Conservation (phyloP, 2,797 vertebrate species). For the Hipposideros larvatus region DNA sequence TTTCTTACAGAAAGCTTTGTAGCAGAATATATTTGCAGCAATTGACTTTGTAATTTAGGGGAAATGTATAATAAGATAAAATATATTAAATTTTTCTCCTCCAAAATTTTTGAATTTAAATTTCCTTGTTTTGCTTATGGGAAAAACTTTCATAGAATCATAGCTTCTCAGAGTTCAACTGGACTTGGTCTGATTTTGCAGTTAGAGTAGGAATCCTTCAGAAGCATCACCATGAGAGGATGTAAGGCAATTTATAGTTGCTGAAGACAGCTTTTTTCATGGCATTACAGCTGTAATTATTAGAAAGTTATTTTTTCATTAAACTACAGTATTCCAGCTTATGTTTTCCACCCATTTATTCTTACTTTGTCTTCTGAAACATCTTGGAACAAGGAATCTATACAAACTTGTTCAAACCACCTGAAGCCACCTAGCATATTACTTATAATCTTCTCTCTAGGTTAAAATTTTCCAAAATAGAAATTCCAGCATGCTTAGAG, state of each 20-base stretch:
- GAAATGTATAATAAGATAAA: slow-evolving; percentile 91
- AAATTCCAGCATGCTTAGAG: neutral
- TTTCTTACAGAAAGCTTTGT: slow-evolving; percentile 92
- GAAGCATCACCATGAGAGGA: neutral
- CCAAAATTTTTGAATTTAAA: slow-evolving; percentile 65
- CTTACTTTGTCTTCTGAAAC: neutral
- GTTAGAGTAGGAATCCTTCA: neutral
- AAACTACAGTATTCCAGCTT: neutral
- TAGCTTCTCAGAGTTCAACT: neutral
- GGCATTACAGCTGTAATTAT: neutral
- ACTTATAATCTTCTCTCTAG: neutral
- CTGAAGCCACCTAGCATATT: neutral
- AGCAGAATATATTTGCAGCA: slow-evolving; percentile 91
- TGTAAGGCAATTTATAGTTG: neutral
- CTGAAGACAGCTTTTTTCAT: neutral
- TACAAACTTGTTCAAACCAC: neutral
- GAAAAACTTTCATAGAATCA: neutral
- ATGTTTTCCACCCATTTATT: neutral
- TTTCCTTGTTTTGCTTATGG: slow-evolving; percentile 77
- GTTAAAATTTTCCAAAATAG: neutral
- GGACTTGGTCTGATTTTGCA: neutral
- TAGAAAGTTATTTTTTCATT: neutral
- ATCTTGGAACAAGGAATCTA: neutral
- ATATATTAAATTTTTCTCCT: slow-evolving; percentile 89
- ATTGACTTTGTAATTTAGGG: slow-evolving; percentile 89